These are phyloP conservation scores for Motacilla tschutschensis DNA, from an alignment of 2,113 vertebrate genomes.

Conservation along the genomic window DNA sequence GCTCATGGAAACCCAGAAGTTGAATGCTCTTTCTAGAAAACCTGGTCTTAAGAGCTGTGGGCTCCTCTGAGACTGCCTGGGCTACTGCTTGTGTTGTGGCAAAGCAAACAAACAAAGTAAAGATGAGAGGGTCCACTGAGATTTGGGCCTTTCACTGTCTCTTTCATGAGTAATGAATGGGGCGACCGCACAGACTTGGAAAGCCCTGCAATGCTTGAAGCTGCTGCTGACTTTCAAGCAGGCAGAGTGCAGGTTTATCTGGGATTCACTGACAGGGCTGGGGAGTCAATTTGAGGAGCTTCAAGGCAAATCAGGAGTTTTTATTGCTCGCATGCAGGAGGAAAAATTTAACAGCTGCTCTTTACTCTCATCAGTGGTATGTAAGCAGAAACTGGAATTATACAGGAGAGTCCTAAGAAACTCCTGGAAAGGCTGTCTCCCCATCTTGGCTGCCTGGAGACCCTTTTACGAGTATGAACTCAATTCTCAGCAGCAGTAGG, in stretches of 20 bases:
- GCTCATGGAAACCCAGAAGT: background rate
- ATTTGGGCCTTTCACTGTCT: slow-evolving; percentile 54
- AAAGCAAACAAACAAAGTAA: slow-evolving; percentile 69
- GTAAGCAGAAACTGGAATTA: slow-evolving; percentile 4
- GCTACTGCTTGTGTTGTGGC: slow-evolving; percentile 40
- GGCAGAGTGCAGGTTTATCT: slow-evolving; percentile 14
- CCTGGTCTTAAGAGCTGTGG: background rate
- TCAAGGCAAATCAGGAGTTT: slow-evolving; percentile 23
- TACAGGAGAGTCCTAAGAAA: slow-evolving; percentile 6
- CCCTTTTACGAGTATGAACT: background rate
- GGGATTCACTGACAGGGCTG: background rate
- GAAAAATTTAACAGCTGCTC: background rate
- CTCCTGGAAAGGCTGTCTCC: background rate
- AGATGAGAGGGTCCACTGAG: slow-evolving; percentile 61
- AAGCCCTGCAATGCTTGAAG: background rate
- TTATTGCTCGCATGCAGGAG: background rate
- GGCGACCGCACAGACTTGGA: slow-evolving; percentile 64
- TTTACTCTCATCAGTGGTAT: background rate
- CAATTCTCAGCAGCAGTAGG: background rate
- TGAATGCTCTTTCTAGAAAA: slow-evolving; percentile 65
- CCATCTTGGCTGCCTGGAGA: background rate
- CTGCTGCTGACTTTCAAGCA: slow-evolving; percentile 33
- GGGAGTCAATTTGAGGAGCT: slow-evolving; percentile 11
- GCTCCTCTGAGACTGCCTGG: slow-evolving; percentile 14
- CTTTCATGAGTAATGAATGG: slow-evolving; percentile 72